Evolutionary conservation across 2,888 invertebrate genomes (phyloP), one percentile per base, ranked within the genome.

Genomic region (Exephanes ischioxanthus): DNA sequence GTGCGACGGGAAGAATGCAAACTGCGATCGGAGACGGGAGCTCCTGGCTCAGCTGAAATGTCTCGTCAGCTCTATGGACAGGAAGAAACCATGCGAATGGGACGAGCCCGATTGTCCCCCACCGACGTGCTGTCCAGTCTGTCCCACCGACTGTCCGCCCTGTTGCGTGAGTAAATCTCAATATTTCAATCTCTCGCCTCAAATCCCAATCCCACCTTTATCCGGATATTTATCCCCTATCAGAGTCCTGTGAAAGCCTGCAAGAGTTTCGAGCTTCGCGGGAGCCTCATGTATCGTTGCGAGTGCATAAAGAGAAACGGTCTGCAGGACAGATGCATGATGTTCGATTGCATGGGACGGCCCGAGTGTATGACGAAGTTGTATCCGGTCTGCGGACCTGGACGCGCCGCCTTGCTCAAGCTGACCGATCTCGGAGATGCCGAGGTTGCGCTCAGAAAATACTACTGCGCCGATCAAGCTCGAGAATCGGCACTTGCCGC

Each of bases 281-380:
- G 89, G 9, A 92, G 94, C 37, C 66, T 91, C 26, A 90, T 93
- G 87, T 90, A 92, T 75, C 92, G 91, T 81, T 94, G 94, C 78
- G 92, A 93, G 51, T 94, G 94, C 85, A 93, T 94, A 58, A 93
- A 91, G 80, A 91, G 94, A 58, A 94, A 94, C 84, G 94, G 94
- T 1, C 85, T 94, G 19, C 94, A 94, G 84, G 94, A 94, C 87
- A 91, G 93, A 72, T 94, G 94, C 80, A 89, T 91, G 89, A 90
- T 93, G 88, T 89, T 86, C 86, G 90, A 93, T 30, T 94, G 94
- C 61, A 92, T 93, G 92, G 94, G 94, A 14, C 90, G 92, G 51
- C 93, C 94, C 0, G 94, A 93, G 71, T 94, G 94, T 73, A 92
- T 92, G 91, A 93, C 93, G 0, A 94, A 93, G 83, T 81, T 93